Base-by-base conservation (phyloP, 2,888 invertebrate genomes). In the Atethmia centrago region DNA sequence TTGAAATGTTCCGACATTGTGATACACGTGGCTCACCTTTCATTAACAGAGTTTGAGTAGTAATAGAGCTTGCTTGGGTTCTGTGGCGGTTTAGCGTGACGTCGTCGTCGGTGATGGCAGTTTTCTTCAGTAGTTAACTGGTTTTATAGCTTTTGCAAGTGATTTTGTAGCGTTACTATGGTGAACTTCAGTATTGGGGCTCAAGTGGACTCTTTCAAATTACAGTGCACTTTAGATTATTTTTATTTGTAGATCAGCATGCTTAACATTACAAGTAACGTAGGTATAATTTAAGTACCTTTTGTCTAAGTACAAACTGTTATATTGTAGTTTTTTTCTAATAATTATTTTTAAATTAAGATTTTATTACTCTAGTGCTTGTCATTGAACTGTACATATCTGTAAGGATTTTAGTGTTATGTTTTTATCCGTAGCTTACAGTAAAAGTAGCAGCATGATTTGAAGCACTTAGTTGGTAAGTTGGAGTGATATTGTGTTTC, bases 41-140 rank as follows among this genome's bases (percentile, higher is more conserved):
- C 88, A 92, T 92, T 93, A 94, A 94, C 93, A 88, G 77, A 85
- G 90, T 92, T 92, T 91, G 89, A 90, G 91, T 94, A 93, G 93
- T 86, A 63, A 74, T 93, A 94, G 93, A 88, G 95, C 94, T 95
- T 95, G 96, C 95, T 95, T 95, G 93, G 94, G 88, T 88, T 79
- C 91, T 93, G 90, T 91, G 92, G 92, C 89, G 91, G 92, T 90
- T 83, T 87, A 86, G 88, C 85, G 91, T 77, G 88, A 85, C 85
- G 88, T 85, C 89, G 88, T 87, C 88, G 83, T 88, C 89, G 95
- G 95, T 95, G 94, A 92, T 91, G 95, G 95, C 88, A 84, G 84
- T 83, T 65, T 63, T 66, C 71, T 79, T 81, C 77, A 74, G 36
- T 80, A 84, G 74, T 68, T 71, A 65, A 77, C 69, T 70, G 74